A percentile compares a stretch with the other conserved stretches of the same genome.
phyloP scores from a whole-genome alignment of 2,797 vertebrate species.

The Arnoldichthys spilopterus region DNA sequence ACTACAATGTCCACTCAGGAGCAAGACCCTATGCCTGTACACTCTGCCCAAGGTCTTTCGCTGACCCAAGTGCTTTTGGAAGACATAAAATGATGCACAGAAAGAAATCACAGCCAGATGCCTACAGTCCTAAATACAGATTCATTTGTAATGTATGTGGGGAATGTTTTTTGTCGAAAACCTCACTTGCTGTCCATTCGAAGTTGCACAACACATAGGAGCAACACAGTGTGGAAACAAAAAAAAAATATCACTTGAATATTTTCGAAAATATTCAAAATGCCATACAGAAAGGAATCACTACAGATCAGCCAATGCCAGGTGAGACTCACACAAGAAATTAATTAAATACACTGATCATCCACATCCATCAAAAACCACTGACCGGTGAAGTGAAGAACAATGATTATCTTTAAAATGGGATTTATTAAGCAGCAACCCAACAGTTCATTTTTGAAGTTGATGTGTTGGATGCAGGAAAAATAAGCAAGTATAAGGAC shows the following conservation, averaged over 20 bases:
- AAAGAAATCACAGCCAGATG: constrained; percentile 8
- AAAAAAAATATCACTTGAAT: background rate
- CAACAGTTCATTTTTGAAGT: too few species aligned
- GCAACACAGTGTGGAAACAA: background rate
- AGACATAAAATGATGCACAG: constrained; percentile 39
- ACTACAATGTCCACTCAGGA: constrained; percentile 48
- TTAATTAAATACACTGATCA: too few species aligned
- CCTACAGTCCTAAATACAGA: constrained; percentile 1
- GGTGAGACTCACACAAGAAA: background rate
- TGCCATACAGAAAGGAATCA: background rate
- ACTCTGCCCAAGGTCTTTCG: constrained; percentile 36
- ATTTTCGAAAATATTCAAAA: too few species aligned
- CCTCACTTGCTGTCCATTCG: constrained; percentile 18
- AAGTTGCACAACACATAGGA: constrained; percentile 9
- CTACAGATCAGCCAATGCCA: background rate
- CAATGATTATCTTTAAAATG: too few species aligned
- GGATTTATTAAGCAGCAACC: too few species aligned
- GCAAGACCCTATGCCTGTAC: constrained; percentile 35
- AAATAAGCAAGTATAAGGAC: too few species aligned
- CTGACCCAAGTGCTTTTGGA: constrained; percentile 45
- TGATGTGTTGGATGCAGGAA: too few species aligned
- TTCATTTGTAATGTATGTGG: constrained; percentile 35
- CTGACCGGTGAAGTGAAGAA: too few species aligned
- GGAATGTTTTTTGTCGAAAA: constrained; percentile 12
- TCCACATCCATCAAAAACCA: too few species aligned